Base-by-base conservation (phyloP, 2,797 vertebrate species). In the Melanogrammus aeglefinus region DNA sequence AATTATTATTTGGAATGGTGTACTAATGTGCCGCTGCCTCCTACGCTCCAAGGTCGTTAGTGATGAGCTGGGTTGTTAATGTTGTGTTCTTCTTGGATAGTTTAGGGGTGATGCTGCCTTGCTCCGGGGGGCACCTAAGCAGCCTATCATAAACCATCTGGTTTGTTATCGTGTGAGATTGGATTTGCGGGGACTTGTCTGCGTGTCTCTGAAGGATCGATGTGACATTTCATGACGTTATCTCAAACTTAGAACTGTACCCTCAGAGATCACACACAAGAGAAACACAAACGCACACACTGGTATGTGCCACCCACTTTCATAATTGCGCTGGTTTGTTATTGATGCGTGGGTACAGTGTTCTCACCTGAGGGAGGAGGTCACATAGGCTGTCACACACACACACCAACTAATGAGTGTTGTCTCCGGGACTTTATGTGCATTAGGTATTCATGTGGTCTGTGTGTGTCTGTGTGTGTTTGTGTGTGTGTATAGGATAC, bases 401-500 rank as follows among this genome's bases (percentile, higher is more conserved):
- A n/a, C 63, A 0, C 21, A 16, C 14, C 51, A 12, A 74, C 27
- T 76, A 31, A 79, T 81, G 75, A 77, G 13, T 51, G 12, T 12
- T n/a, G 57, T 39, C 39, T 13, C 35, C 16, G 6, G 77, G 44
- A 78, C 72, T 76, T 78, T 73, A 39, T 74, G 41, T 70, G 78
- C 9, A 36, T 21, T 2, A 74, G 14, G 36, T 69, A 72, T n/a
- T 8, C 47, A 41, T 39, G 35, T 39, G 6, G 38, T 63, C 9
- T 85, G 47, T 10, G 18, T 80, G 1, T 77, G 38, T 78, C 27
- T 83, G 5, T 79, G 35, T 76, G 27, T 78, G 24, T 83, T 4
- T 79, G 35, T 85, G 78, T 82, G 75, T 88, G 70, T 35, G 88
- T 85, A 51, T 86, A 93, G 92, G 91, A 91, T 4, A 35, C 14